Conservation (phyloP, 2,797 vertebrate genomes). For the Ptychadena robeensis region DNA sequence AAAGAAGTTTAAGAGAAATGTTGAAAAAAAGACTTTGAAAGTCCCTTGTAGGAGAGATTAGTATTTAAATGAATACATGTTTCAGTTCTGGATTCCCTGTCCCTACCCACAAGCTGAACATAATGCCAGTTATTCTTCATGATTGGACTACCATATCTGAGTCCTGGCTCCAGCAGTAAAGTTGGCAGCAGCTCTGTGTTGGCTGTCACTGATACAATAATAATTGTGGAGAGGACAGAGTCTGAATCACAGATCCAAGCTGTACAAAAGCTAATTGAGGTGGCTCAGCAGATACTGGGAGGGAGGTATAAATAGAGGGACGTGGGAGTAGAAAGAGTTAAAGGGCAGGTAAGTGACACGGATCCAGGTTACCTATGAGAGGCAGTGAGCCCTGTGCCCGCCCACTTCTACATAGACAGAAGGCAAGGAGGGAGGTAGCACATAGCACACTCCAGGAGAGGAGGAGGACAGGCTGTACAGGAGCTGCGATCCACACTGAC, state of each 20-base stretch:
- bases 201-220: constrained; percentile 3
- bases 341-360: constrained; percentile 44
- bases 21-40: no score
- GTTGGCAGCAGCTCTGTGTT: neutral
- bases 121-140: no score
- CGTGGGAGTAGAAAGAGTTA: neutral
- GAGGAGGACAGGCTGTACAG: neutral
- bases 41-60: no score
- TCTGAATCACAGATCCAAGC: neutral
- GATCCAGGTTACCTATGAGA: constrained; percentile 26
- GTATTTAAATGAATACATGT: no score
- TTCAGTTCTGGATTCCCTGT: no score
- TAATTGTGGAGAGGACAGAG: neutral
- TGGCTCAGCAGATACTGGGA: neutral
- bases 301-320: neutral
- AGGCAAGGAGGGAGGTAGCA: constrained; percentile 34
- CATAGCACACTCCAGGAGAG: constrained; percentile 18
- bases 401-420: constrained; percentile 32
- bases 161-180: no score
- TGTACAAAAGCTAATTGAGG: neutral
- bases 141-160: no score
- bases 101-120: no score
- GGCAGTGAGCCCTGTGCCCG: constrained; percentile 23
- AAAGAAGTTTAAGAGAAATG: no score
- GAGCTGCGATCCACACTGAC: constrained; percentile 20